These are phyloP conservation scores for Nephrotoma guestfalica DNA, from an alignment of 2,888 invertebrate genomes.

Conservation along the genomic window DNA sequence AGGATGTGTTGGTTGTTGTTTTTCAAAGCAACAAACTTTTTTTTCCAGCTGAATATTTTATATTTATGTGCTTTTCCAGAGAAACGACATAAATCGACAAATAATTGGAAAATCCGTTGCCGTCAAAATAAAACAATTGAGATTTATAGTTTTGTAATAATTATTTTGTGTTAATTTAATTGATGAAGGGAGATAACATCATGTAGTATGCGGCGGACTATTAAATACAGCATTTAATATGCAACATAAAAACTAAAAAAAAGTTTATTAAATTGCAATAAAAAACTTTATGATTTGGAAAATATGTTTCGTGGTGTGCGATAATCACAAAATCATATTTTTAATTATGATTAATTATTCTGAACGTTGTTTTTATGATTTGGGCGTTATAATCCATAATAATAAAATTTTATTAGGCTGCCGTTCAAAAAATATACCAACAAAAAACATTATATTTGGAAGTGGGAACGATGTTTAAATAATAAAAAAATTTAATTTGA, in stretches of 20 bases:
- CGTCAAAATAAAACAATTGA: neutral
- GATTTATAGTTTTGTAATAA: neutral
- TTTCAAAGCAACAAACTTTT: neutral
- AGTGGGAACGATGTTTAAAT: neutral
- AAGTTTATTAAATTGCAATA: neutral
- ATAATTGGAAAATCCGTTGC: neutral
- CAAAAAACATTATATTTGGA: neutral
- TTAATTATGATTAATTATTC: neutral
- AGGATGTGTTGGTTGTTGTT: neutral
- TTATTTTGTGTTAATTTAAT: neutral
- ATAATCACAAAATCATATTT: neutral
- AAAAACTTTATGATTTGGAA: neutral
- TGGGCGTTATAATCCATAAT: neutral
- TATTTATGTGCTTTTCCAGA: neutral
- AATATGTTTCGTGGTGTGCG: neutral
- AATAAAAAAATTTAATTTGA: neutral
- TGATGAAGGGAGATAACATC: neutral
- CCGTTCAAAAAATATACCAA: neutral
- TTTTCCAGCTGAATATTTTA: neutral
- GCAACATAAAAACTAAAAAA: neutral
- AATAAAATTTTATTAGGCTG: neutral
- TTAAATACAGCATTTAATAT: neutral
- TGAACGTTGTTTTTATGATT: neutral
- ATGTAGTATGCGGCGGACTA: neutral
- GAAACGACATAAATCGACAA: conserved; percentile 2